These are phyloP conservation scores for Acrobasis consociella DNA, from an alignment of 2,888 invertebrate species.

Conservation along the genomic window DNA sequence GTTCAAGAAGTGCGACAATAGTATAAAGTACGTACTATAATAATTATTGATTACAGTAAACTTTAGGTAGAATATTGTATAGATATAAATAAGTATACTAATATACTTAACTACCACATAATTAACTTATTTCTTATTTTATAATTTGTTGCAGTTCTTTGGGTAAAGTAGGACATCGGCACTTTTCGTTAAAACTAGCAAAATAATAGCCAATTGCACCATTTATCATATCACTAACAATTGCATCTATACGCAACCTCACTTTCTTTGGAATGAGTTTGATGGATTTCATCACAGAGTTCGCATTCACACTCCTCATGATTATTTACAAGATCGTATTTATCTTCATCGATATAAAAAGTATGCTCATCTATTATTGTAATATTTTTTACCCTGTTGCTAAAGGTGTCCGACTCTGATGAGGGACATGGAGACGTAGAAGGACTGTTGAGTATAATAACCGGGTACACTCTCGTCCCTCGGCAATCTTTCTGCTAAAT, in stretches of 20 bases:
- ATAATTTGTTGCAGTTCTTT: constrained; percentile 39
- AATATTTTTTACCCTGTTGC: constrained; percentile 76
- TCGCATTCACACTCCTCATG: constrained; percentile 57
- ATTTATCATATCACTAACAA: constrained; percentile 52
- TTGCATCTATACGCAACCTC: constrained; percentile 48
- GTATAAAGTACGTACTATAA: background rate
- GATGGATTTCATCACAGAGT: constrained; percentile 48
- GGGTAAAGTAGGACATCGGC: constrained; percentile 34
- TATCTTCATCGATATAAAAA: constrained; percentile 49
- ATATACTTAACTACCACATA: constrained; percentile 22
- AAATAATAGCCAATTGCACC: constrained; percentile 54
- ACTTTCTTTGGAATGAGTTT: constrained; percentile 73
- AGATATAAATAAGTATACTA: constrained; percentile 20
- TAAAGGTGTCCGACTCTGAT: constrained; percentile 62
- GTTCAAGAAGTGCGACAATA: constrained; percentile 13
- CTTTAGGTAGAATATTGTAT: constrained; percentile 5
- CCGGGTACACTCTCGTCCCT: constrained; percentile 49
- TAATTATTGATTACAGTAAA: background rate
- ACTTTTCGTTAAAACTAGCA: constrained; percentile 32
- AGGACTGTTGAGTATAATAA: constrained; percentile 73
- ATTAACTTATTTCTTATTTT: constrained; percentile 9
- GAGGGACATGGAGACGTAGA: constrained; percentile 64
- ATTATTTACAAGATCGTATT: constrained; percentile 59
- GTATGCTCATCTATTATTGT: constrained; percentile 62
- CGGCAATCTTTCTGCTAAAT: constrained; percentile 67